A percentile compares a stretch with the other conserved stretches of the same genome.
Evolutionary conservation across 2,113 vertebrate genomes (phyloP).

Genomic region (Hippocampus mohnikei): DNA sequence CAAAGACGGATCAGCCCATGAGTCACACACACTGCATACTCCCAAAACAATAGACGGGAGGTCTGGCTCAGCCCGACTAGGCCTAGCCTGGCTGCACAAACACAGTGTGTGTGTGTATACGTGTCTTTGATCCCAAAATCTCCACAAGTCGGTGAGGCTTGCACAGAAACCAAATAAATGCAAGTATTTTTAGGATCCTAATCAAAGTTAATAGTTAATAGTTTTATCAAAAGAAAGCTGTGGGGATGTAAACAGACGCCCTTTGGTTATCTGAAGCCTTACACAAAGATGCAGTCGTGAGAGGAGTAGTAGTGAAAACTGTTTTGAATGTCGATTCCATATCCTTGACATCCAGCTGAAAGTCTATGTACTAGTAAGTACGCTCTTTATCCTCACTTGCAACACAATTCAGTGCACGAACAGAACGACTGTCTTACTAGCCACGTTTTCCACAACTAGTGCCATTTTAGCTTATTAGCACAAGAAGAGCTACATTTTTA

Average conservation of each 20-base stretch:
- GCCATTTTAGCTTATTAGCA: too few species aligned
- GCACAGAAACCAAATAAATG: background rate
- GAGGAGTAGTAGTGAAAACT: background rate
- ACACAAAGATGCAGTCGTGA: background rate
- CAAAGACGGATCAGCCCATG: constrained; percentile 61
- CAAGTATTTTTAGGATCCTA: background rate
- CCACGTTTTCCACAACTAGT: too few species aligned
- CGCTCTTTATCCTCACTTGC: background rate
- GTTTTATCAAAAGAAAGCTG: constrained; percentile 7
- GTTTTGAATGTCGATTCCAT: background rate
- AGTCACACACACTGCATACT: constrained; percentile 66
- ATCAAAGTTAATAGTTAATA: background rate
- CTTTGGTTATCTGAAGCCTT: constrained; percentile 15
- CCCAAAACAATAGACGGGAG: constrained; percentile 75
- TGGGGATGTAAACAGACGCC: constrained; percentile 29
- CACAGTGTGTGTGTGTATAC: background rate
- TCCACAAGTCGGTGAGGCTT: background rate
- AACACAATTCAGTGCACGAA: background rate
- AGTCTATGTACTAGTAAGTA: too few species aligned
- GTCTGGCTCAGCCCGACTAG: constrained; percentile 44
- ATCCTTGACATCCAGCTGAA: background rate
- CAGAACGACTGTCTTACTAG: too few species aligned
- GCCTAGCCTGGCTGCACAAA: constrained; percentile 44
- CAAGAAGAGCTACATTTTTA: too few species aligned
- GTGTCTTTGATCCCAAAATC: background rate